Evolutionary conservation across 2,888 invertebrate species (phyloP), one percentile per base, ranked within the genome.

Genomic region (Acrobasis suavella): DNA sequence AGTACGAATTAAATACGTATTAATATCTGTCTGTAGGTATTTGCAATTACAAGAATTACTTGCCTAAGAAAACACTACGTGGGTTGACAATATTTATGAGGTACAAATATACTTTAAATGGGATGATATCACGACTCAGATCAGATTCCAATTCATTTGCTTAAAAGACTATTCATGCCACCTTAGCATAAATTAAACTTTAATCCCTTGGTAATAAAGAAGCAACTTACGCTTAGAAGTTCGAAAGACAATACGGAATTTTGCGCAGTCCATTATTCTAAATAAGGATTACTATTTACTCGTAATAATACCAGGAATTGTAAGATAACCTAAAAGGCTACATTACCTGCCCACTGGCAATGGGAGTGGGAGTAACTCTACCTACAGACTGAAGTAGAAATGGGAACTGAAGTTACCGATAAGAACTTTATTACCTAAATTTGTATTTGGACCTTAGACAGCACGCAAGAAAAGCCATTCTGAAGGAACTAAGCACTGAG

Each of bases 101-200:
- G 60, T 64, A n/a, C 55, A 62, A 66, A 66, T 50, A 32, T 54
- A 38, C 52, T 42, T 16, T 60, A 63, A 66, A 66, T 62, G 59
- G 63, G 63, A 60, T 65, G 63, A 65, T 63, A 64, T 64, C 64
- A 62, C 15, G 14, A 14, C 49, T 17, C 9, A 22, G 58, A 58
- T 58, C 58, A 15, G 37, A 50, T 62, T 59, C 39, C 61, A 42
- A 58, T 62, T 54, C 60, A 63, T 64, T 63, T 56, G 22, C 63
- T 60, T 62, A 39, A 58, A 56, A 50, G 12, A 50, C 59, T 60
- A 64, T 15, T 9, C 1, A 15, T 12, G n/a, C n/a, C 5, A 2
- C 5, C 14, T 32, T 10, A 52, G 52, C n/a, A 6, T 12, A 52
- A 32, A 32, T 52, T 52, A 12, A 52, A 17, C 32, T 32, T 32